Conservation (phyloP, 2,888 invertebrate genomes). For the Caenorhabditis sp. region DNA sequence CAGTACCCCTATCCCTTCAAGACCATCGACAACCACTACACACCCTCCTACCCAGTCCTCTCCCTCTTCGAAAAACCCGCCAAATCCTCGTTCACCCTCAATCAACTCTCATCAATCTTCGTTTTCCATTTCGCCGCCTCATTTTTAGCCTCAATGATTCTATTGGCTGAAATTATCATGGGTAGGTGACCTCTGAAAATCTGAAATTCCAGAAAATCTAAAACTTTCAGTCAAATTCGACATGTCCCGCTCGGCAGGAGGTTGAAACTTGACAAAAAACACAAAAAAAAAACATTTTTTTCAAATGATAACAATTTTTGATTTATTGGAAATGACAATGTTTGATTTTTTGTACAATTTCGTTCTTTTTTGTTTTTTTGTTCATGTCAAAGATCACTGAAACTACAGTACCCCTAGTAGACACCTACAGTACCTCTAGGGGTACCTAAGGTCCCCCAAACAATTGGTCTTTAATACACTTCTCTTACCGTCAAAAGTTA, state of each 20-base stretch:
- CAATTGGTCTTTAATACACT: too few relatives aligned
- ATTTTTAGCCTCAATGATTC: constrained; percentile 13
- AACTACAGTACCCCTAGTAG: not conserved
- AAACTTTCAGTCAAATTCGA: not conserved
- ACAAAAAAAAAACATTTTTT: too few relatives aligned
- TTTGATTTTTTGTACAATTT: too few relatives aligned
- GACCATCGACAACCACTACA: constrained; percentile 43
- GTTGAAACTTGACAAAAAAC: too few relatives aligned
- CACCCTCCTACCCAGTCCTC: constrained; percentile 32
- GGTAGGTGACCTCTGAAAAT: not conserved
- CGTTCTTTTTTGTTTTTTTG: too few relatives aligned
- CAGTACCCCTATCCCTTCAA: constrained; percentile 6
- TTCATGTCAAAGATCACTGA: too few relatives aligned
- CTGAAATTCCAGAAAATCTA: too few relatives aligned
- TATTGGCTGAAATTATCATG: constrained; percentile 27
- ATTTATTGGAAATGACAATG: too few relatives aligned
- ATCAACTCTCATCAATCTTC: constrained; percentile 35
- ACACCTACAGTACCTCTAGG: too few relatives aligned
- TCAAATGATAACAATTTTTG: too few relatives aligned
- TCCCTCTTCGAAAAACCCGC: constrained; percentile 26
- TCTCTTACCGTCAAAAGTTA: too few relatives aligned
- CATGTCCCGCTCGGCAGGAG: not conserved
- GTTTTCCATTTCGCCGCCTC: constrained; percentile 32
- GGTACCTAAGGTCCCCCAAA: too few relatives aligned
- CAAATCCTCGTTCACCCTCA: constrained; percentile 35